Percentiles rank a stretch among this genome's conserved stretches.
Evolutionary conservation across 1,140 invertebrate genomes (phyloP).

Genomic region (Drosophila willistoni): DNA sequence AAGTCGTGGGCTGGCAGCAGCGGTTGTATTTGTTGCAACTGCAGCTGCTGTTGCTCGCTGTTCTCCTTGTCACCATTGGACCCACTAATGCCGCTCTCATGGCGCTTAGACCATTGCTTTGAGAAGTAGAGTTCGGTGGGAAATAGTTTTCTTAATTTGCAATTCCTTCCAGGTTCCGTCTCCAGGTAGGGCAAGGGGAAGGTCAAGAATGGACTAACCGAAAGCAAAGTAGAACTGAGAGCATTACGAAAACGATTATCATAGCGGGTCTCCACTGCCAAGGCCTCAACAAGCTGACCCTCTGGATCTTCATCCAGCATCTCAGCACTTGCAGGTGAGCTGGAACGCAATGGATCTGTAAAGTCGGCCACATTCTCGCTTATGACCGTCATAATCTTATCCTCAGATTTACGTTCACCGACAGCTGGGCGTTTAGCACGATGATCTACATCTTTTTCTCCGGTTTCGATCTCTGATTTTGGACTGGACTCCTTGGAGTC

Average conservation of each 20-base stretch:
- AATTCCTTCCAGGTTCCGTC: slow-evolving; percentile 91
- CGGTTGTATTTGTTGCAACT: slow-evolving; percentile 40
- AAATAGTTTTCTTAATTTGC: slow-evolving; percentile 90
- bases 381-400: slow-evolving; percentile 84
- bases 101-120: slow-evolving; percentile 83
- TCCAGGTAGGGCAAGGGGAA: slow-evolving; percentile 95
- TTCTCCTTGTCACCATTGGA: slow-evolving; percentile 61
- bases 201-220: slow-evolving; percentile 93
- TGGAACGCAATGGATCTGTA: slow-evolving; percentile 89
- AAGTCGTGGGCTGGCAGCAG: slow-evolving; percentile 87
- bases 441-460: slow-evolving; percentile 29
- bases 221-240: slow-evolving; percentile 90
- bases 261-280: slow-evolving; percentile 86
- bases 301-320: slow-evolving; percentile 16
- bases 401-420: slow-evolving; percentile 79
- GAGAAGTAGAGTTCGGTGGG: slow-evolving; percentile 92
- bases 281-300: slow-evolving; percentile 44
- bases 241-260: slow-evolving; percentile 89
- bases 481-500: slow-evolving; percentile 81
- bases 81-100: slow-evolving; percentile 45
- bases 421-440: slow-evolving; percentile 39
- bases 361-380: slow-evolving; percentile 86
- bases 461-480: slow-evolving; percentile 24
- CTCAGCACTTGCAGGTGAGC: slow-evolving; percentile 26
- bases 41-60: slow-evolving; percentile 33